phyloP scores from a whole-genome alignment of 2,888 invertebrate genomes.

The Horisme vitalbata region DNA sequence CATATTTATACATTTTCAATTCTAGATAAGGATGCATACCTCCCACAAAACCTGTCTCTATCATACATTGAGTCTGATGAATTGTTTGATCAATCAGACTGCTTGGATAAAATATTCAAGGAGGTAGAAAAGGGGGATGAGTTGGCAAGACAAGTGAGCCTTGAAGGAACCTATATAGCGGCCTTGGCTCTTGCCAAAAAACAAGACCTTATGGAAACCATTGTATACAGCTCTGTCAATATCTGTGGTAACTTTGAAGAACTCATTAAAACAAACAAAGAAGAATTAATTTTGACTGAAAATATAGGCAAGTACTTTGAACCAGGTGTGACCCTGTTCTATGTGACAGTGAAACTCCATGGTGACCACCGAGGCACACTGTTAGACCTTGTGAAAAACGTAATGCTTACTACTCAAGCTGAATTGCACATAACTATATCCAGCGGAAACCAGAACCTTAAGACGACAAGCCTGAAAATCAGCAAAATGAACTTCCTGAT shows the following conservation, averaged over 20 bases:
- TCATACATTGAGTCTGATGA: conserved; percentile 52
- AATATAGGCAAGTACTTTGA: conserved; percentile 53
- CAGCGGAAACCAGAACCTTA: conserved; percentile 44
- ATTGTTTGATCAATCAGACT: conserved; percentile 54
- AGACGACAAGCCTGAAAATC: conserved; percentile 54
- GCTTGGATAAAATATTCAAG: conserved; percentile 50
- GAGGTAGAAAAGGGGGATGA: conserved; percentile 53
- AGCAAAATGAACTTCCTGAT: conserved; percentile 51
- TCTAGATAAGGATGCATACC: conserved; percentile 46
- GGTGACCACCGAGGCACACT: not conserved
- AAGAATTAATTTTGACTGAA: conserved; percentile 51
- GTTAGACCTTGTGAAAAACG: conserved; percentile 39
- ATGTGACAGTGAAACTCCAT: conserved; percentile 44
- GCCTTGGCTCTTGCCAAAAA: conserved; percentile 61
- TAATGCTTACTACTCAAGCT: conserved; percentile 22
- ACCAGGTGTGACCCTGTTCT: conserved; percentile 44
- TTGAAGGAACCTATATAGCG: conserved; percentile 57
- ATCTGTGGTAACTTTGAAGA: conserved; percentile 62
- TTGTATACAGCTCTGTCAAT: conserved; percentile 44
- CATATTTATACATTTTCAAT: conserved; percentile 55
- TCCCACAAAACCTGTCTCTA: conserved; percentile 36
- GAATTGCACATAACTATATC: conserved; percentile 56
- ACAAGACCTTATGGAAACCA: conserved; percentile 56
- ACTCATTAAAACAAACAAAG: conserved; percentile 41
- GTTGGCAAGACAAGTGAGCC: conserved; percentile 45